These are phyloP conservation scores for Hofmannophila pseudospretella DNA, from an alignment of 2,888 invertebrate genomes.

Conservation along the genomic window DNA sequence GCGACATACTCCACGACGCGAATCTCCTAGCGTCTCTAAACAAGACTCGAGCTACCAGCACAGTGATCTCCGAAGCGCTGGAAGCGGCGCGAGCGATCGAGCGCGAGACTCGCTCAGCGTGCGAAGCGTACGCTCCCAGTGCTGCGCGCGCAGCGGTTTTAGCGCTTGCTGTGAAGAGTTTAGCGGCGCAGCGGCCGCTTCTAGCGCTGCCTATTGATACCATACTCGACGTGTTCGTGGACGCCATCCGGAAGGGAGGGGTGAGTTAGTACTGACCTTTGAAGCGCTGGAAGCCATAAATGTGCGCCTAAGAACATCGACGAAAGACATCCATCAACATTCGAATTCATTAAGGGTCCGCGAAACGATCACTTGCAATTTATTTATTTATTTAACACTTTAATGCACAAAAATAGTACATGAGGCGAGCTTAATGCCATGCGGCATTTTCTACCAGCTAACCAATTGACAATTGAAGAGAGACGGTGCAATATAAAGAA, in stretches of 20 bases:
- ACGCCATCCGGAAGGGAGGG: conserved; percentile 41
- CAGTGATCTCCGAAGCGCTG: conserved; percentile 63
- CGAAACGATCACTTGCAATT: no score
- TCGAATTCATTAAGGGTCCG: no score
- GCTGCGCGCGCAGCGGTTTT: conserved; percentile 51
- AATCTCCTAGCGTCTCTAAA: conserved; percentile 68
- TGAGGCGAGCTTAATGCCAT: no score
- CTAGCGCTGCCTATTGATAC: conserved; percentile 67
- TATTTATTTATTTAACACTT: no score
- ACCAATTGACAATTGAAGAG: no score
- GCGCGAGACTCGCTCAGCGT: conserved; percentile 34
- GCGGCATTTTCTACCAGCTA: no score
- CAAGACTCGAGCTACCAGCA: conserved; percentile 68
- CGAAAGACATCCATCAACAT: no score
- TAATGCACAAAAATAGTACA: no score
- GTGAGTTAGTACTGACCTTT: conserved; percentile 28
- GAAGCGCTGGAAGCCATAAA: no score
- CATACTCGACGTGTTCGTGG: conserved; percentile 64
- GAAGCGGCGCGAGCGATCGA: conserved; percentile 59
- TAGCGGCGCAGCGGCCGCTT: conserved; percentile 55
- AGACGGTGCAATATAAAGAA: no score
- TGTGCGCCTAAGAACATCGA: no score
- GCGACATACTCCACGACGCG: conserved; percentile 63
- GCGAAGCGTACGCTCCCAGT: conserved; percentile 24
- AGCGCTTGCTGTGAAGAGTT: conserved; percentile 49